Percentiles rank a stretch among this genome's conserved stretches.
Evolutionary conservation across 2,113 vertebrate genomes (phyloP).

Genomic region (Albula glossodonta): DNA sequence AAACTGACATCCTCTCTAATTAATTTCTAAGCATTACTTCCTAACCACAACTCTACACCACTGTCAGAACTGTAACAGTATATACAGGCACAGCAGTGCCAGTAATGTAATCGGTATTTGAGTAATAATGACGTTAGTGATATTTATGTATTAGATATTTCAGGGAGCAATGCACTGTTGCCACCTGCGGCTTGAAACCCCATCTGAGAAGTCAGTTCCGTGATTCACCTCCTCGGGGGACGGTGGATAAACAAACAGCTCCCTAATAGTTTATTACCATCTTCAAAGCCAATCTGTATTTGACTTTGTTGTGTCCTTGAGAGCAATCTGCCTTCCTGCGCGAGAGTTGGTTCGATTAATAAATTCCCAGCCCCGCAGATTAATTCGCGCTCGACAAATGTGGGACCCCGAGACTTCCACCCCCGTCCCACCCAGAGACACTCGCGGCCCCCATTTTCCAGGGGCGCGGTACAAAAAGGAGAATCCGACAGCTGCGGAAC

Average conservation of each 20-base stretch:
- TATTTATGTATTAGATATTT: background rate
- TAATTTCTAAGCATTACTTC: no score
- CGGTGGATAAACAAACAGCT: background rate
- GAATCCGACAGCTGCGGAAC: background rate
- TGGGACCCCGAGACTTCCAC: background rate
- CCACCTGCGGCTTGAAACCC: background rate
- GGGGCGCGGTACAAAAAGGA: background rate
- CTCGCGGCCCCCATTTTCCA: background rate
- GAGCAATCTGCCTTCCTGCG: background rate
- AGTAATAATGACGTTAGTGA: no score
- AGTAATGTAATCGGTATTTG: background rate
- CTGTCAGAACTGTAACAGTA: no score
- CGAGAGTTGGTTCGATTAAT: background rate
- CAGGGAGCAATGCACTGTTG: background rate
- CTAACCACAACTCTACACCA: no score
- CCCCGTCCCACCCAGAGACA: background rate
- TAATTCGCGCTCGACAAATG: background rate
- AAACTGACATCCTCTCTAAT: no score
- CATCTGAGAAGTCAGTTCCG: background rate
- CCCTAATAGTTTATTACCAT: background rate
- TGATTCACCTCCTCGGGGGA: background rate
- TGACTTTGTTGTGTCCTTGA: background rate
- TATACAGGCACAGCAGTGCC: no score
- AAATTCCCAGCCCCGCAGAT: background rate
- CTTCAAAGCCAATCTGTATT: background rate